These are phyloP conservation scores for Loripinus fragilis DNA, from an alignment of 2,888 invertebrate genomes.

Conservation along the genomic window DNA sequence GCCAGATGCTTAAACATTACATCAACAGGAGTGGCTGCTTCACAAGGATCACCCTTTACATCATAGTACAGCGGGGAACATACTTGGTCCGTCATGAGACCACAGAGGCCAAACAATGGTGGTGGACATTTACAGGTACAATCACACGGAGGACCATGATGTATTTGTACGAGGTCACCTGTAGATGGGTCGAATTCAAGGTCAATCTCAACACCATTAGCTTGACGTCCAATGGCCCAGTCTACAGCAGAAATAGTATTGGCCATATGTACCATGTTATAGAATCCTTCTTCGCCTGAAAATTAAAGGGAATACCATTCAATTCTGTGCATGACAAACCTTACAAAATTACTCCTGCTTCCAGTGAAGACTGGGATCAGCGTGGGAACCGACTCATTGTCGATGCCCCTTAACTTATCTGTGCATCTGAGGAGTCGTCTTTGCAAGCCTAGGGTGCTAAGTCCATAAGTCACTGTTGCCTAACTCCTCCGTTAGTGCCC, in stretches of 20 bases:
- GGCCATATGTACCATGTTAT: slow-evolving; percentile 33
- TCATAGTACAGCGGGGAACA: slow-evolving; percentile 26
- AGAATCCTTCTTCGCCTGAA: slow-evolving; percentile 24
- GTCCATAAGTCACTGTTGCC: no score
- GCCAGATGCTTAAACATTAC: slow-evolving; percentile 10
- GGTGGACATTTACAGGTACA: slow-evolving; percentile 30
- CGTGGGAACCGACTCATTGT: no score
- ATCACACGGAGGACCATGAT: slow-evolving; percentile 20
- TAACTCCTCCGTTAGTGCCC: no score
- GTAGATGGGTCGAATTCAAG: slow-evolving; percentile 10
- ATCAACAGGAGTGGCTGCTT: slow-evolving; percentile 3
- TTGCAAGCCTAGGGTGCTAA: no score
- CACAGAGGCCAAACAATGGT: background rate
- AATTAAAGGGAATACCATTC: no score
- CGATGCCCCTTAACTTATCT: no score
- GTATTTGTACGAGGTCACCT: slow-evolving; percentile 13
- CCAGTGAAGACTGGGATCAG: no score
- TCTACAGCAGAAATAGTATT: slow-evolving; percentile 21
- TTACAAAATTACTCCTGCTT: no score
- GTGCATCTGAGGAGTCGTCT: no score
- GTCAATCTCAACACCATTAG: slow-evolving; percentile 27
- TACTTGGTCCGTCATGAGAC: background rate
- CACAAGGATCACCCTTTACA: slow-evolving; percentile 18
- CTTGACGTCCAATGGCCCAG: slow-evolving; percentile 23
- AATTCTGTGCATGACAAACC: no score